These are phyloP conservation scores for Platysteira castanea DNA, from an alignment of 2,113 vertebrate species.

Conservation along the genomic window DNA sequence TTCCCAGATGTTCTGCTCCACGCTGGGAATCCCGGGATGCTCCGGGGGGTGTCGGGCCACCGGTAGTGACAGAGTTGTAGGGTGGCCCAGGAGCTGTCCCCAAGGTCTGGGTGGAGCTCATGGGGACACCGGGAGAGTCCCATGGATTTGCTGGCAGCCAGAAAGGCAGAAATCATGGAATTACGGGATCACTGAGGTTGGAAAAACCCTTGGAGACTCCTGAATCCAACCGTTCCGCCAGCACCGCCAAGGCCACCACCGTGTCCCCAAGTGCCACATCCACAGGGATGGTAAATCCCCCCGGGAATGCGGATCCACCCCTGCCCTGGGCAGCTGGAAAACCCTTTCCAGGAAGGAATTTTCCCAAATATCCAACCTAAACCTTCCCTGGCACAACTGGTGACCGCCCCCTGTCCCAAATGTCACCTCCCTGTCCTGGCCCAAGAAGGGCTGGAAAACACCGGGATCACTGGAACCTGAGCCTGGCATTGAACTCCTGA, in stretches of 20 bases:
- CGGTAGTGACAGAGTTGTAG: rapidly evolving
- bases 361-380: neutral
- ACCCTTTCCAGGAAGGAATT: neutral
- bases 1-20: neutral
- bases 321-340: neutral
- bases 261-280: neutral
- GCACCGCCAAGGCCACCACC: neutral
- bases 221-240: rapidly evolving
- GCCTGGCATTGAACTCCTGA: neutral
- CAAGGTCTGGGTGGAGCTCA: neutral
- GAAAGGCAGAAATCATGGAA: neutral
- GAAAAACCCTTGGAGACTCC: neutral
- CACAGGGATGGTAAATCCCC: neutral
- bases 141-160: neutral
- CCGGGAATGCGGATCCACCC: neutral
- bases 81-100: neutral
- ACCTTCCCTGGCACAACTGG: neutral
- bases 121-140: rapidly evolving
- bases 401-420: rapidly evolving
- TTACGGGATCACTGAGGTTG: rapidly evolving
- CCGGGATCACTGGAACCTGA: neutral
- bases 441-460: neutral
- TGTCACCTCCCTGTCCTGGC: rapidly evolving
- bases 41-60: rapidly evolving
- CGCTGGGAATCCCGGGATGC: rapidly evolving